Base-by-base conservation (phyloP, 30 jellyfish, hydroid and myxozoan species). In the Aurelia sp. region DNA sequence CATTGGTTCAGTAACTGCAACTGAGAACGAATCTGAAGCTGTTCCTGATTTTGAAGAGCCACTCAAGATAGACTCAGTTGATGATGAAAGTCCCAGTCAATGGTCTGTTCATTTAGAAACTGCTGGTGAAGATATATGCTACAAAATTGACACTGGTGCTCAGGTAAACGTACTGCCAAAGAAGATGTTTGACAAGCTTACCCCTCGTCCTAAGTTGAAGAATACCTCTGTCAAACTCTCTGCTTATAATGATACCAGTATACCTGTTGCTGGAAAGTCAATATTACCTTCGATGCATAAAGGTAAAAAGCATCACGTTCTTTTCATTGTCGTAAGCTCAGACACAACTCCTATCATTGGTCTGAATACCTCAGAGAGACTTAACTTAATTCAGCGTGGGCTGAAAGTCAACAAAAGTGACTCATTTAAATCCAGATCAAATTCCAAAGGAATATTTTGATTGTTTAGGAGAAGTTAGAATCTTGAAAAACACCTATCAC, bases 101-200 rank as follows among this genome's bases (percentile, higher is more conserved):
- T 82, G 92, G 92, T 55, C 77, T 47, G 59, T 82, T 60, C 4
- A 16, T 64, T 53, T 82, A 18, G 48, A 51, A 10, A 82, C 86
- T 15, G 79, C 16, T 71, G 86, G 77, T 16, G 53, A 41, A 48
- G 61, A 30, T 22, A 55, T 82, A 18, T 15, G 40, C 30, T 82
- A 55, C 70, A 82, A 82, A 59, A 40, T 69, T 69, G 92, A 82
- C 70, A 68, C 88, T 8, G 86, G 92, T 19, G 92, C 92, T 8
- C 86, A 69, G 48, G 74, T 80, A 21, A 63, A 80, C 66, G 73
- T 64, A 41, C 72, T 80, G 73, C 74, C 90, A 66, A 40, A 40
- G 55, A 47, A 68, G 69, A 8, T 44, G 18, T 55, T 21, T 82
- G 77, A 68, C 33, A 82, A 50, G 50, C 78, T 82, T 47, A 70